Conservation (phyloP, 1,140 invertebrate species). For the Plodia interpunctella region DNA sequence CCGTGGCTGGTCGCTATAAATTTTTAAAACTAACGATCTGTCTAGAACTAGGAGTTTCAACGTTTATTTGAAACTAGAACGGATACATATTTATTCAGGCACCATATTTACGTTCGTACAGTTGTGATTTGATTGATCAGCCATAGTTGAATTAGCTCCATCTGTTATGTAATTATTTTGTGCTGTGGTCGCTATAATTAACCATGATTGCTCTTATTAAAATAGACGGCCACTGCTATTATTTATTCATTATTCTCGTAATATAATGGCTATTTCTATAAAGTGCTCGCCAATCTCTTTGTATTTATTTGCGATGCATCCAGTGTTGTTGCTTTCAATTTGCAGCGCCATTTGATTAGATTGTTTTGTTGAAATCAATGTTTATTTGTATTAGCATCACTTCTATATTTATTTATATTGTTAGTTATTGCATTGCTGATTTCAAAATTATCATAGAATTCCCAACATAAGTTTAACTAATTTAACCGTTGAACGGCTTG, state of each 20-base stretch:
- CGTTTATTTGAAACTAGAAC: no score
- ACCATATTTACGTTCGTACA: no score
- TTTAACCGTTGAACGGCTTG: no score
- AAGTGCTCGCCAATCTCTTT: not conserved
- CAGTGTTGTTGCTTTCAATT: not conserved
- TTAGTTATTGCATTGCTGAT: no score
- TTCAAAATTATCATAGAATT: no score
- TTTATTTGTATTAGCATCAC: no score
- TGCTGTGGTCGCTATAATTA: not conserved
- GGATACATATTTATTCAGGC: no score
- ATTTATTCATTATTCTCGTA: conserved; percentile 1
- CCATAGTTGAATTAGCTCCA: not conserved
- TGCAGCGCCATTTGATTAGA: not conserved
- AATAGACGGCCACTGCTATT: not conserved
- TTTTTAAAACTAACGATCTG: no score
- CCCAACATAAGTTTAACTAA: no score
- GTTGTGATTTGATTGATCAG: not conserved
- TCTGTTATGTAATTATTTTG: not conserved
- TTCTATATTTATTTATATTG: no score
- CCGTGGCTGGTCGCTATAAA: no score
- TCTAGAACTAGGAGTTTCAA: no score
- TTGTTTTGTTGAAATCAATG: not conserved
- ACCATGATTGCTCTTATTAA: conserved; percentile 4
- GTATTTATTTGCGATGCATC: not conserved
- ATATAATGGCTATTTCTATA: not conserved